Evolutionary conservation across 2,888 invertebrate genomes (phyloP).

Genomic region (Geotrupes spiniger): DNA sequence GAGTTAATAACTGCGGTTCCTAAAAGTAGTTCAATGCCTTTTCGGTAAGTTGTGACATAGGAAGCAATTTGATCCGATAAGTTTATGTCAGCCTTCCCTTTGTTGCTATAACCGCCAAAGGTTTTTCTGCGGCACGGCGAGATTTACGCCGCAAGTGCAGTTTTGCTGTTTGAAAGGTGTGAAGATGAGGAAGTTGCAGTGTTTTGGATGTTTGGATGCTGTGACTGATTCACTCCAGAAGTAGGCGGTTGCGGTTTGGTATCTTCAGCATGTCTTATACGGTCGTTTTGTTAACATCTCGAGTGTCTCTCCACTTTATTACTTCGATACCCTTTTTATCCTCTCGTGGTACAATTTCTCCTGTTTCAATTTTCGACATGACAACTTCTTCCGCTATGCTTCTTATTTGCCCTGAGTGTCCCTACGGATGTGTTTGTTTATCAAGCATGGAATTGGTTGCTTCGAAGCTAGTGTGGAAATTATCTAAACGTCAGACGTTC

Average conservation of each 20-base stretch:
- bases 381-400: no score
- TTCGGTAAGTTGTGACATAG: slow-evolving; percentile 34
- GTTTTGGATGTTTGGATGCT: no score
- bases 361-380: no score
- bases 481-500: slow-evolving; percentile 16
- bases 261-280: slow-evolving; percentile 27
- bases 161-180: no score
- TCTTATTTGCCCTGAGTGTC: slow-evolving; percentile 31
- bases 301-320: no score
- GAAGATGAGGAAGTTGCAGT: no score
- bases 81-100: slow-evolving; percentile 38
- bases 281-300: slow-evolving; percentile 27
- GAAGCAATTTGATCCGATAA: no score
- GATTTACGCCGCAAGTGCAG: background rate
- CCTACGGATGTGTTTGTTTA: slow-evolving; percentile 36
- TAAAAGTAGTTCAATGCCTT: slow-evolving; percentile 26
- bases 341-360: no score
- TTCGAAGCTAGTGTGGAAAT: slow-evolving; percentile 32
- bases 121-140: slow-evolving; percentile 24
- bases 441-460: slow-evolving; percentile 26
- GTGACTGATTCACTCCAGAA: no score
- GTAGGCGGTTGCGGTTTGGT: slow-evolving; percentile 27
- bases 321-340: no score
- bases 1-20: no score
- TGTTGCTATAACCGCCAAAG: slow-evolving; percentile 32